Percentiles rank a stretch among this genome's conserved stretches.
Conservation (phyloP, 1,140 invertebrate genomes). For the Drosophila bocki region DNA sequence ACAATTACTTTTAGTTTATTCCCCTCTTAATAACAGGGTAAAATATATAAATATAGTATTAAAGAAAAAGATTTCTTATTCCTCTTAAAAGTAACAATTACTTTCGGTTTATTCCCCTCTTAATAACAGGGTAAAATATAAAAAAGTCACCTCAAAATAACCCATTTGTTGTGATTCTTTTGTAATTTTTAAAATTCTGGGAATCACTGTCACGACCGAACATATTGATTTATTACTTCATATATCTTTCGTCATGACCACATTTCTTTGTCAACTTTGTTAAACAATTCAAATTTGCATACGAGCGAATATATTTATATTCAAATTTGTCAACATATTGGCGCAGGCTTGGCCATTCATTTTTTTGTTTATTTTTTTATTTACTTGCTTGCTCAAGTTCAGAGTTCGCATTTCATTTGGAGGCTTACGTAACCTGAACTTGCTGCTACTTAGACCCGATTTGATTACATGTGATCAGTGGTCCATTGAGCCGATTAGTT, state of each 20-base stretch:
- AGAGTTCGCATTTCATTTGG: conserved; percentile 20
- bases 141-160: not conserved
- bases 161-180: not conserved
- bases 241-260: conserved; percentile 31
- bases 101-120: too few relatives aligned
- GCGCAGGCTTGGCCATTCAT: conserved; percentile 1
- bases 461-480: conserved; percentile 21
- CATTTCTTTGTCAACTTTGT: conserved; percentile 32
- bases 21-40: too few relatives aligned
- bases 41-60: too few relatives aligned
- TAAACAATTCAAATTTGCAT: conserved; percentile 32
- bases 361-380: conserved; percentile 18
- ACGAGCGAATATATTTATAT: conserved; percentile 23
- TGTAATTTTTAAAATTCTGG: conserved; percentile 1
- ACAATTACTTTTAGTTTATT: too few relatives aligned
- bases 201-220: conserved; percentile 8
- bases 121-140: too few relatives aligned
- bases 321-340: conserved; percentile 39
- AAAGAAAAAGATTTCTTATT: too few relatives aligned
- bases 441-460: conserved; percentile 17
- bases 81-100: too few relatives aligned
- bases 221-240: conserved; percentile 37
- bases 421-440: conserved; percentile 16
- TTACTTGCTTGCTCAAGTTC: conserved; percentile 28
- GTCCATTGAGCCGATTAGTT: conserved; percentile 20